phyloP scores from a whole-genome alignment of 2,113 vertebrate species.

The Catharus bicknelli region DNA sequence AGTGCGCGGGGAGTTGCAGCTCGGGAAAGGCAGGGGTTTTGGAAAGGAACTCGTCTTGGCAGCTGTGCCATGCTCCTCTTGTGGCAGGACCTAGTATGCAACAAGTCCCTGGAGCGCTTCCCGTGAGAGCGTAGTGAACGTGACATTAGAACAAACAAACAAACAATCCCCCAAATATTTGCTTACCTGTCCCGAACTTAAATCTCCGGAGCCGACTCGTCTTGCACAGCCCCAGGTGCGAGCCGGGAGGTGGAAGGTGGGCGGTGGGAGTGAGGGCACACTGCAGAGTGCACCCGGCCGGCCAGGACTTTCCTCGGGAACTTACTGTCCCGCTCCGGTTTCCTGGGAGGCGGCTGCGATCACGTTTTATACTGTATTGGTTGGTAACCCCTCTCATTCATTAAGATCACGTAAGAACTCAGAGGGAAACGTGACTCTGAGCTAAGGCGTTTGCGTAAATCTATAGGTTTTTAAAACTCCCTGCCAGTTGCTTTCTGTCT shows the following conservation, averaged over 20 bases:
- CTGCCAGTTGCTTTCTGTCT: constrained; percentile 86
- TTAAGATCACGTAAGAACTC: constrained; percentile 92
- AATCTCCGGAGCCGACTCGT: constrained; percentile 53
- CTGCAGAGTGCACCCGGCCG: constrained; percentile 14
- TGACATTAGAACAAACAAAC: constrained; percentile 14
- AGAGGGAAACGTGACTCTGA: constrained; percentile 84
- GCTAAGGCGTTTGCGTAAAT: constrained; percentile 88
- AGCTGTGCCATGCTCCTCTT: constrained; percentile 54
- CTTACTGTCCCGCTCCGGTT: constrained; percentile 66
- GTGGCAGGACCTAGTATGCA: constrained; percentile 77
- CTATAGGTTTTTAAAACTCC: constrained; percentile 84
- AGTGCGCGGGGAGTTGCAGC: constrained; percentile 50
- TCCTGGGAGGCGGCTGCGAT: constrained; percentile 57
- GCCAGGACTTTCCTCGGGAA: constrained; percentile 71
- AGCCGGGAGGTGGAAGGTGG: constrained; percentile 58
- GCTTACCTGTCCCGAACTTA: constrained; percentile 76
- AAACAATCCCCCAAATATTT: constrained; percentile 1
- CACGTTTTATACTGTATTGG: constrained; percentile 61
- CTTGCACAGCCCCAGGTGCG: constrained; percentile 58
- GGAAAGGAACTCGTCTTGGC: constrained; percentile 48
- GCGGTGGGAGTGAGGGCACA: constrained; percentile 32
- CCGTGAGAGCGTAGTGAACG: constrained; percentile 59
- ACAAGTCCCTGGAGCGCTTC: constrained; percentile 87
- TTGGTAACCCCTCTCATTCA: constrained; percentile 78
- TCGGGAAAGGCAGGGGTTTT: constrained; percentile 23